Conservation (phyloP, 2,113 vertebrate genomes). For the Bufo gargarizans region DNA sequence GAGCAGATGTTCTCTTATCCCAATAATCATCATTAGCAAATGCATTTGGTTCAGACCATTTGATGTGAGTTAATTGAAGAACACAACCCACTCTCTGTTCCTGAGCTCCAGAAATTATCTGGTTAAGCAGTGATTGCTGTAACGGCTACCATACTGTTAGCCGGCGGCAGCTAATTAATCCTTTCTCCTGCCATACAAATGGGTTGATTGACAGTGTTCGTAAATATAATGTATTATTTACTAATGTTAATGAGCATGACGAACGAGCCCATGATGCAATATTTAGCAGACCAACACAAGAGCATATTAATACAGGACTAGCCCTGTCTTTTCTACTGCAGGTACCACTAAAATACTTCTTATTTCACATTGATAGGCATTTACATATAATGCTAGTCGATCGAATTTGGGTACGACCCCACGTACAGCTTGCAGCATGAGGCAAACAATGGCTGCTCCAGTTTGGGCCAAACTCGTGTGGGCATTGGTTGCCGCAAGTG, state of each 20-base stretch:
- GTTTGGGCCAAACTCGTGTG: too few relatives aligned
- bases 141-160: not conserved
- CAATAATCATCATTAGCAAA: conserved; percentile 35
- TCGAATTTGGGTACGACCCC: not conserved
- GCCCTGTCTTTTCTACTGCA: not conserved
- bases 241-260: not conserved
- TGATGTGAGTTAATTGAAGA: conserved; percentile 23
- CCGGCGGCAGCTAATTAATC: not conserved
- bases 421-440: too few relatives aligned
- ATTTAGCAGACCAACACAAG: not conserved
- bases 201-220: not conserved
- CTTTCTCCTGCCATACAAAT: not conserved
- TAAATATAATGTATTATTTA: conserved; percentile 19
- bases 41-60: not conserved
- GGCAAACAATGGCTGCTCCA: too few relatives aligned
- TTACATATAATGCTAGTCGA: not conserved
- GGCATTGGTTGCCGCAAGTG: too few relatives aligned
- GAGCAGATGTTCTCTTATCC: conserved; percentile 17
- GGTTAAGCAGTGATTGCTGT: not conserved
- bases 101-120: not conserved
- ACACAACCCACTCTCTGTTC: not conserved
- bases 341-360: not conserved
- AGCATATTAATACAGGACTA: not conserved
- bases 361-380: not conserved
- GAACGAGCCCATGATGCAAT: not conserved